phyloP scores from a whole-genome alignment of 2,797 vertebrate genomes.

The Propithecus perrieri region DNA sequence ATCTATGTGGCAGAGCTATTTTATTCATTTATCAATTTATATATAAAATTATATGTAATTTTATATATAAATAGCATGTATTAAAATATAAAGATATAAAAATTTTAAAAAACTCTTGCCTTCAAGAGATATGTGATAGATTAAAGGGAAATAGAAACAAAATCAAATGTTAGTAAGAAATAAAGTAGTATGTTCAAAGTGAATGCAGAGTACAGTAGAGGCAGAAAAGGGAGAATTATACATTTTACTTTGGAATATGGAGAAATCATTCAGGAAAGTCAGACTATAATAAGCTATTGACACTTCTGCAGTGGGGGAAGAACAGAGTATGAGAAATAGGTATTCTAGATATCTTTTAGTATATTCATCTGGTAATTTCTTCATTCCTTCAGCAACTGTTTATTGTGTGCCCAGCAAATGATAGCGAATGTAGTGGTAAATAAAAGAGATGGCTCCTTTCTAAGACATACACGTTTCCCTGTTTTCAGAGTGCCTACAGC shows the following conservation, averaged over 20 bases:
- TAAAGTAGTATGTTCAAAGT: not conserved
- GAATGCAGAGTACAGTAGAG: not conserved
- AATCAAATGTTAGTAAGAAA: not conserved
- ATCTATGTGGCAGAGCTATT: not conserved
- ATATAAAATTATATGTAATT: not conserved
- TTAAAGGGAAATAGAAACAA: not conserved
- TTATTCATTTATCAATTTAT: slow-evolving; percentile 5
- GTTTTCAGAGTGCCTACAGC: not conserved
- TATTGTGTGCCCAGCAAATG: not conserved
- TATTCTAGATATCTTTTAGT: not conserved
- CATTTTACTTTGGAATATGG: not conserved
- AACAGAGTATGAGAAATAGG: not conserved
- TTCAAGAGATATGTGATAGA: not conserved
- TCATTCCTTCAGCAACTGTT: not conserved
- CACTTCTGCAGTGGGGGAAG: not conserved
- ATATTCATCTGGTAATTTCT: not conserved
- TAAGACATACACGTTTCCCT: not conserved
- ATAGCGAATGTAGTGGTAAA: not conserved
- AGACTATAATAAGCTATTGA: not conserved
- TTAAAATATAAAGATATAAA: not conserved
- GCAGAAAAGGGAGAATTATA: not conserved
- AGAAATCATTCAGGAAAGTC: not conserved
- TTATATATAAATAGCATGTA: not conserved
- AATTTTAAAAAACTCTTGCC: not conserved
- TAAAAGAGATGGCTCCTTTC: not conserved